Conservation (phyloP, 2,888 invertebrate species). For the Chaetoderma sp. region DNA sequence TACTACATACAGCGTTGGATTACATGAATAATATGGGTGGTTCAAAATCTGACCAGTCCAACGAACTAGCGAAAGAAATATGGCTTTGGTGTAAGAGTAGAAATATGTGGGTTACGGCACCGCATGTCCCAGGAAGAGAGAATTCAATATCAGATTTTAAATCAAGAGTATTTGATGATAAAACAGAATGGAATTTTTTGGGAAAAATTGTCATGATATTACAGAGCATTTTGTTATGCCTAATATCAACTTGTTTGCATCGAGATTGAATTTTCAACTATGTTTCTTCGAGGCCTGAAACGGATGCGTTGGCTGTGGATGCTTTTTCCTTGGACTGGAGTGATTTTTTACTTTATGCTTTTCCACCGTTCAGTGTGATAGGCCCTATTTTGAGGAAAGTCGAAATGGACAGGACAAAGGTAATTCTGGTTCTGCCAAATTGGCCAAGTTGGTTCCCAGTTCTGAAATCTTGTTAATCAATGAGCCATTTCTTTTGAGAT, state of each 20-base stretch:
- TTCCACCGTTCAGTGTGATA: constrained; percentile 4
- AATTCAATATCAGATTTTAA: constrained; percentile 7
- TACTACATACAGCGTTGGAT: background rate
- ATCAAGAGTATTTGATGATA: background rate
- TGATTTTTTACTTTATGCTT: background rate
- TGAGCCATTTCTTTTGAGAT: too few relatives aligned
- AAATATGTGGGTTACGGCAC: background rate
- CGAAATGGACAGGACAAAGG: background rate
- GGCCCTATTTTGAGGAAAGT: background rate
- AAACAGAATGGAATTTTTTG: constrained; percentile 15
- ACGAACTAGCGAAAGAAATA: constrained; percentile 4
- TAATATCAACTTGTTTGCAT: constrained; percentile 17
- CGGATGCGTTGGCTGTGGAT: constrained; percentile 4
- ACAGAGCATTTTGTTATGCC: too few relatives aligned
- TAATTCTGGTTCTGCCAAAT: constrained; percentile 3
- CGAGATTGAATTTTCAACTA: constrained; percentile 12
- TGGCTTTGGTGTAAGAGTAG: constrained; percentile 10
- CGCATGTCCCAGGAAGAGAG: constrained; percentile 4
- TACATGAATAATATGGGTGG: constrained; percentile 15
- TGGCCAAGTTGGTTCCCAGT: constrained; percentile 15
- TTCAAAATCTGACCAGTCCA: background rate
- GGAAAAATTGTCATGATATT: too few relatives aligned
- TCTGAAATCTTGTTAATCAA: too few relatives aligned
- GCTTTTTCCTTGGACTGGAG: constrained; percentile 6
- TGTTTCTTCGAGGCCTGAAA: constrained; percentile 7